Conservation (phyloP, 2,888 invertebrate species). For the Nasonovia ribisnigri region DNA sequence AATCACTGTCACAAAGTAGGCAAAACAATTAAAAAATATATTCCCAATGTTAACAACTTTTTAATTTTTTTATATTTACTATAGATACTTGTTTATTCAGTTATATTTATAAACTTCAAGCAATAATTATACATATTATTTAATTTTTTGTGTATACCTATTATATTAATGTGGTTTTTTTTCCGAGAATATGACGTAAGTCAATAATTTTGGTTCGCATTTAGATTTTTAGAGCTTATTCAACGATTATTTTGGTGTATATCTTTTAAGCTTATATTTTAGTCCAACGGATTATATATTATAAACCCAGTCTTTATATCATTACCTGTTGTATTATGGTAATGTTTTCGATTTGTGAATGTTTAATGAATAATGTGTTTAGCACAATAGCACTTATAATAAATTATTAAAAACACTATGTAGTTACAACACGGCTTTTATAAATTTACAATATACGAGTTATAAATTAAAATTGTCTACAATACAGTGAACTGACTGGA, state of each 20-base stretch:
- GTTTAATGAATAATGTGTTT: neutral
- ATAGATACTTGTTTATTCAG: neutral
- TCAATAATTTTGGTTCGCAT: neutral
- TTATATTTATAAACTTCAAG: neutral
- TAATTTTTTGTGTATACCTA: neutral
- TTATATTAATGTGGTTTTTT: neutral
- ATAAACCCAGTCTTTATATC: neutral
- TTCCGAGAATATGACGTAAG: neutral
- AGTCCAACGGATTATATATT: too few species aligned
- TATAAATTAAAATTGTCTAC: slow-evolving; percentile 4
- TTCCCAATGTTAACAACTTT: neutral
- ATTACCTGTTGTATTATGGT: neutral
- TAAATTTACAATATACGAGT: neutral
- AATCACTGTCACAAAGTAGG: neutral
- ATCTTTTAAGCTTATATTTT: neutral
- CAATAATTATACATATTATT: neutral
- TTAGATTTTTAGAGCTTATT: neutral
- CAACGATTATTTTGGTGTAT: neutral
- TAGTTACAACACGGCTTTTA: neutral
- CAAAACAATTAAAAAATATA: neutral
- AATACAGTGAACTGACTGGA: neutral
- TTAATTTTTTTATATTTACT: neutral
- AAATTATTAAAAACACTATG: slow-evolving; percentile 12
- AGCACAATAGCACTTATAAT: neutral
- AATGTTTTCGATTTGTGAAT: neutral